Percentiles rank a stretch among this genome's conserved stretches.
Conservation (phyloP, 2,797 vertebrate genomes). For the Dendrocincla tyrannina region DNA sequence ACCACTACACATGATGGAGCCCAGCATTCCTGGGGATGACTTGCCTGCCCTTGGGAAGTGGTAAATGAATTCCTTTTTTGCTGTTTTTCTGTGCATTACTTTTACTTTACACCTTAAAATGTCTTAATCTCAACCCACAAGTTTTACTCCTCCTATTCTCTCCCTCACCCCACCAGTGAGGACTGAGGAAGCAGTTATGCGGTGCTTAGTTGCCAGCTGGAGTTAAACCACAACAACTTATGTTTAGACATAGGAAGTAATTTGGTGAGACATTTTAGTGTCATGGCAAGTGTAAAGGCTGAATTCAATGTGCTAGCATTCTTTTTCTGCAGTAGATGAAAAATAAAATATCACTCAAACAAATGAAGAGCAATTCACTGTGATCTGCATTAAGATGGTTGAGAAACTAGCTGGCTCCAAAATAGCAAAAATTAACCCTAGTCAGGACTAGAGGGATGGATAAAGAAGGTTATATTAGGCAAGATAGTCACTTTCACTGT, state of each 20-base stretch:
- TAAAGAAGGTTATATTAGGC: not conserved
- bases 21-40: not conserved
- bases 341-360: not conserved
- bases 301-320: not conserved
- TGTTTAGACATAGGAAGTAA: not conserved
- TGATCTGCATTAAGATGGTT: not conserved
- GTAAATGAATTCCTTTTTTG: not conserved
- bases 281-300: not conserved
- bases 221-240: not conserved
- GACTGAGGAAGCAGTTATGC: accelerated
- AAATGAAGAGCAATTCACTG: not conserved
- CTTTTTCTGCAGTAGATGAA: not conserved
- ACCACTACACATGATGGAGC: not conserved
- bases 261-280: not conserved
- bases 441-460: not conserved
- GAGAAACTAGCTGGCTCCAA: not conserved
- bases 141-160: not conserved
- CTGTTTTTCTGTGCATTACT: not conserved
- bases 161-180: not conserved
- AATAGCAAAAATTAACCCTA: not conserved
- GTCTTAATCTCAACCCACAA: not conserved
- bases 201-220: not conserved
- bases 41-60: not conserved
- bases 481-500: accelerated
- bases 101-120: not conserved